phyloP scores from a whole-genome alignment of 2,888 invertebrate species.

The Hyles lineata region DNA sequence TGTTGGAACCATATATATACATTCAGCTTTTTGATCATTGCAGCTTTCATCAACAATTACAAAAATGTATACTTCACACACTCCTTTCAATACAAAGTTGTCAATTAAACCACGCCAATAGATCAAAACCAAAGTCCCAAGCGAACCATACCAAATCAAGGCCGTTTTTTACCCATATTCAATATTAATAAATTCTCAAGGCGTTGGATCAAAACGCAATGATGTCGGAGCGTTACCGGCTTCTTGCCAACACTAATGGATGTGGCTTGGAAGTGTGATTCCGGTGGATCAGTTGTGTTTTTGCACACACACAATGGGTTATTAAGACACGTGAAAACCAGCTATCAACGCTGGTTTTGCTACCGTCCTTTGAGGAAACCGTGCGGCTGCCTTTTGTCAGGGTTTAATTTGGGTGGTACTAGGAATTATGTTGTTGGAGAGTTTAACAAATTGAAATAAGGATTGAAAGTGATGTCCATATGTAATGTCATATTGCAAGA shows the following conservation, averaged over 20 bases:
- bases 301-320: slow-evolving; percentile 21
- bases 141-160: slow-evolving; percentile 38
- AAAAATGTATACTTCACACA: too few species aligned
- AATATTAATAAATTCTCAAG: slow-evolving; percentile 66
- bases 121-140: background rate
- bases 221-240: slow-evolving; percentile 34
- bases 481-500: too few species aligned
- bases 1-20: too few species aligned
- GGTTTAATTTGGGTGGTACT: background rate
- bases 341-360: slow-evolving; percentile 6
- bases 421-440: background rate
- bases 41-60: too few species aligned
- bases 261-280: slow-evolving; percentile 53
- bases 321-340: slow-evolving; percentile 21
- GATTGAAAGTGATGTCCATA: too few species aligned
- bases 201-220: slow-evolving; percentile 46
- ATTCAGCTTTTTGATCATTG: too few species aligned
- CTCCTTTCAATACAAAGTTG: too few species aligned
- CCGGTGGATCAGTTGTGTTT: slow-evolving; percentile 51
- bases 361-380: background rate
- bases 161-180: slow-evolving; percentile 61
- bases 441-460: background rate
- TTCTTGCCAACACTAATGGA: slow-evolving; percentile 50
- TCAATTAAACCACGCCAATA: background rate
- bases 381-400: background rate